phyloP scores from a whole-genome alignment of 2,888 invertebrate genomes.

The Neocrepidodera transversa region DNA sequence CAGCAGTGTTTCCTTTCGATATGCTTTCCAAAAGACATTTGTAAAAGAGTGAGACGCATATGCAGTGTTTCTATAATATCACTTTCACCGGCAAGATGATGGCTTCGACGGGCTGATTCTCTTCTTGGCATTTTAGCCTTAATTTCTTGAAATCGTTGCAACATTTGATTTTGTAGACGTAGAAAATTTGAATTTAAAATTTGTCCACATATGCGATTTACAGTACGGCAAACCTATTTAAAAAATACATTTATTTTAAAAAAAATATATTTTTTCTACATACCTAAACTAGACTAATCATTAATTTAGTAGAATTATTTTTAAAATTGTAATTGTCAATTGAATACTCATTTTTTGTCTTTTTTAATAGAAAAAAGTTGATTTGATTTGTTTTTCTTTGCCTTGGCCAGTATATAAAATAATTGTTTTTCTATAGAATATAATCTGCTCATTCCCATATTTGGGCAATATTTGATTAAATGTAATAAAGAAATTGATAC shows the following conservation, averaged over 20 bases:
- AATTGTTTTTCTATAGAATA: no score
- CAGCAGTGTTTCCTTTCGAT: conserved; percentile 92
- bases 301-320: no score
- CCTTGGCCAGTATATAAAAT: no score
- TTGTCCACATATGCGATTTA: conserved; percentile 81
- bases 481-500: no score
- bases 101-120: conserved; percentile 89
- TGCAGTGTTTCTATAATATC: conserved; percentile 93
- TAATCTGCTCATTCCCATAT: no score
- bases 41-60: conserved; percentile 87
- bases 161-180: conserved; percentile 83
- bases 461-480: no score
- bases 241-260: no score
- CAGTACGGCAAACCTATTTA: conserved; percentile 78
- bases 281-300: not conserved
- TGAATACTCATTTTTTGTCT: no score
- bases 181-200: conserved; percentile 87
- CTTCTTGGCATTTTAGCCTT: conserved; percentile 91
- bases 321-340: no score
- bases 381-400: no score
- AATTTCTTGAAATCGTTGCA: conserved; percentile 83
- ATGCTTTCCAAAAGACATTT: conserved; percentile 95
- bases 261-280: not conserved
- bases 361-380: no score
- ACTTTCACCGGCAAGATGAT: conserved; percentile 88